Conservation (phyloP, 1,140 invertebrate genomes). For the Melanaphis sacchari region DNA sequence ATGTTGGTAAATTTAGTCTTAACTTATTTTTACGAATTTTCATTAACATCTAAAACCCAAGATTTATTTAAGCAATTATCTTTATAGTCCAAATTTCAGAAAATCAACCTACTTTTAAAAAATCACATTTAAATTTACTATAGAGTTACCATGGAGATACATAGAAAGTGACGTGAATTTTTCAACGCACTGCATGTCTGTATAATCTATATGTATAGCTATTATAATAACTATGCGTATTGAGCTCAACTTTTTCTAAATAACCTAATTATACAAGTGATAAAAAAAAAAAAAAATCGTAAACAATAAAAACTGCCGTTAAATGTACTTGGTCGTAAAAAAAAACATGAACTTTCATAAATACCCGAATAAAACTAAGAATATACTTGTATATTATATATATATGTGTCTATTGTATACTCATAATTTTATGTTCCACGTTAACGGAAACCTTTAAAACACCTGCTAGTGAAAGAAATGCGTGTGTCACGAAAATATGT, state of each 20-base stretch:
- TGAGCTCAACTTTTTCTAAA: not conserved
- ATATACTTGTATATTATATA: not conserved
- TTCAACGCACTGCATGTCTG: not conserved
- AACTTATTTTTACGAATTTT: not conserved
- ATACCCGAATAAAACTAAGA: not conserved
- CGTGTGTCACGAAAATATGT: not conserved
- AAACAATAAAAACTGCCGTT: conserved; percentile 27
- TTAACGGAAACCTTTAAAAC: conserved; percentile 4
- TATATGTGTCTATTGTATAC: too few species aligned
- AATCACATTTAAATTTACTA: not conserved
- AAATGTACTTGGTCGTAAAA: conserved; percentile 1
- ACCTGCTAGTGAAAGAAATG: conserved; percentile 15
- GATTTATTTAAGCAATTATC: not conserved
- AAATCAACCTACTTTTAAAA: not conserved
- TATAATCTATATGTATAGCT: too few species aligned
- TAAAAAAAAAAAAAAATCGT: not conserved
- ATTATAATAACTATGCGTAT: not conserved
- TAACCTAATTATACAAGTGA: not conserved
- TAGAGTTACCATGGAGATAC: not conserved
- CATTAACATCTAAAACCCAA: not conserved
- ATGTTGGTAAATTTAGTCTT: too few species aligned
- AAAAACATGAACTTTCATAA: conserved; percentile 33
- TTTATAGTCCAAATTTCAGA: not conserved
- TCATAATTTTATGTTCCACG: not conserved
- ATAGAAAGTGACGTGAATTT: not conserved